phyloP scores from a whole-genome alignment of 1,140 invertebrate genomes.

The Conopomorpha cramerella region DNA sequence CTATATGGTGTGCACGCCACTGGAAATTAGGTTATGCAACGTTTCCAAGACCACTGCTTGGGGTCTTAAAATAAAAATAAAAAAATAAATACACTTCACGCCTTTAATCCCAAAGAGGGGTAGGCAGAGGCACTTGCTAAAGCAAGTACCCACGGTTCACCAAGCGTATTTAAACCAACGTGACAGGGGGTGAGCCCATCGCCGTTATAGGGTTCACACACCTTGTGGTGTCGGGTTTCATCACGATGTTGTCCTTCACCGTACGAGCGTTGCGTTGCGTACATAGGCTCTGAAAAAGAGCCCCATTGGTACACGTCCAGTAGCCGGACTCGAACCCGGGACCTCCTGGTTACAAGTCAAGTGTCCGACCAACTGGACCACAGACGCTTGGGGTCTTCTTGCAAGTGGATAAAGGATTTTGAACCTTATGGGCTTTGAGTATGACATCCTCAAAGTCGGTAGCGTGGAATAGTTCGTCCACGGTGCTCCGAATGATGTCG shows the following conservation, averaged over 20 bases:
- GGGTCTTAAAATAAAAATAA: not conserved
- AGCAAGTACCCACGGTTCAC: not conserved
- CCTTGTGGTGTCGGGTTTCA: too few relatives aligned
- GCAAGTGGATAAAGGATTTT: too few relatives aligned
- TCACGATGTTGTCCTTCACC: too few relatives aligned
- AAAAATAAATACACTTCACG: not conserved
- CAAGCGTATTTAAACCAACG: not conserved
- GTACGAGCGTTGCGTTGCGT: too few relatives aligned
- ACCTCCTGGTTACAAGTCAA: not conserved
- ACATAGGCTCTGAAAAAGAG: too few relatives aligned
- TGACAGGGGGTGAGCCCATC: not conserved
- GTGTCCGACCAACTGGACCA: not conserved
- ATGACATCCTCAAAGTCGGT: constrained; percentile 69
- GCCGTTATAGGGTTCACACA: not conserved
- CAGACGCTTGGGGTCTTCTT: too few relatives aligned
- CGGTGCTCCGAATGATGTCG: constrained; percentile 75
- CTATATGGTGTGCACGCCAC: too few relatives aligned
- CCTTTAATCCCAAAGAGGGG: not conserved
- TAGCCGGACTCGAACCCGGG: not conserved
- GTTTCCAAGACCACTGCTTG: too few relatives aligned
- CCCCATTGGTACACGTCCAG: too few relatives aligned
- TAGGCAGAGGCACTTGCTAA: not conserved
- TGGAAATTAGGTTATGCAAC: not conserved
- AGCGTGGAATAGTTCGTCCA: constrained; percentile 75
- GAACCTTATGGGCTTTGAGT: constrained; percentile 61